Evolutionary conservation across 2,888 invertebrate genomes (phyloP), one percentile per base, ranked within the genome.

Genomic region (Brachypterus glaber): DNA sequence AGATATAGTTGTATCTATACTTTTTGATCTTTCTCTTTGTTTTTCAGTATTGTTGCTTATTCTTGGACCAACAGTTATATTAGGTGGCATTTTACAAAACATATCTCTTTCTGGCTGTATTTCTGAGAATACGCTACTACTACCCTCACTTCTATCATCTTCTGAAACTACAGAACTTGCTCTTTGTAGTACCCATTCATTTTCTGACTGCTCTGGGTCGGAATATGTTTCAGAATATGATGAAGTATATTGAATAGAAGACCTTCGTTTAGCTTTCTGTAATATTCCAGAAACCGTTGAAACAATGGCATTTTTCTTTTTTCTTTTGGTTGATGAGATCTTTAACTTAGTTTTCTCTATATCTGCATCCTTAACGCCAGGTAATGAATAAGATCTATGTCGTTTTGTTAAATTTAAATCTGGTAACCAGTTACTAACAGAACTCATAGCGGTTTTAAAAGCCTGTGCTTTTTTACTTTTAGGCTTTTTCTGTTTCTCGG

Each of bases 271-370:
- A 0, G 88, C 88, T 67, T 88, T 89, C 61, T 87, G 86, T 50
- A 90, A 67, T 44, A 90, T 76, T 14, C 85, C 87, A 1, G 86
- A 87, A 66, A 90, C 81, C 1, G 88, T 88, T 0, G 86, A 80
- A 0, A 87, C 85, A 35, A 90, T 69, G 3, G 81, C 79, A 49
- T 83, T 82, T 57, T 85, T 85, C 61, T 85, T 86, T 66, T 84
- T 85, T 55, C 81, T 79, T 52, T 69, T 67, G 8, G 51, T 43
- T 18, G 41, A 45, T 39, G 47, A 11, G 46, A 52, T 40, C 38
- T 41, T 49, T 50, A 62, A 50, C 5, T 62, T 68, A 63, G 62
- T 70, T 66, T 61, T 71, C 59, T 60, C 76, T 58, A 62, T 62
- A 59, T 65, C 70, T 47, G 73, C 69, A 37, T 72, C 69, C 54